Conservation (phyloP, 2,113 vertebrate genomes). For the Oryzias celebensis region DNA sequence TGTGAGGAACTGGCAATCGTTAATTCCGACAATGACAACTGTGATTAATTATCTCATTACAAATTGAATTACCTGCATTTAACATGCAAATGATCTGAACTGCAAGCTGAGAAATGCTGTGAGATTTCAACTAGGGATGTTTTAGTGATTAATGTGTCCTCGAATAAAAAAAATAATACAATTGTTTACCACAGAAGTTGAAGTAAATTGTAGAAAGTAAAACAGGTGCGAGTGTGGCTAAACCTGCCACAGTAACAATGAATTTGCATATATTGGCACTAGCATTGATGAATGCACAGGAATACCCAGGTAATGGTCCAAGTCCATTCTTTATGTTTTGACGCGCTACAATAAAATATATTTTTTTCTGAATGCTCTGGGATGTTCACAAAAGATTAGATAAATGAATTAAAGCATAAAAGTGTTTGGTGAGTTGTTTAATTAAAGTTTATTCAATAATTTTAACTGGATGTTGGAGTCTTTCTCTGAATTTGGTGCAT, state of each 20-base stretch:
- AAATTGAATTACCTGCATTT: conserved; percentile 61
- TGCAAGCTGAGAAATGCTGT: conserved; percentile 51
- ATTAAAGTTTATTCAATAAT: no score
- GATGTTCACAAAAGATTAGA: no score
- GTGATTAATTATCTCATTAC: conserved; percentile 74
- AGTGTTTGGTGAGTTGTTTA: no score
- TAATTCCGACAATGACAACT: conserved; percentile 59
- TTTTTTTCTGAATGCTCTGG: no score
- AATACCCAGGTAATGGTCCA: conserved; percentile 1
- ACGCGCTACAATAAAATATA: no score
- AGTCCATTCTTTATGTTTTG: neutral
- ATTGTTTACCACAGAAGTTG: conserved; percentile 44
- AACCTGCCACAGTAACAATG: conserved; percentile 4
- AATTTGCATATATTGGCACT: conserved; percentile 19
- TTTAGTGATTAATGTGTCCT: conserved; percentile 58
- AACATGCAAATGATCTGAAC: conserved; percentile 61
- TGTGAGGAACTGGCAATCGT: conserved; percentile 55
- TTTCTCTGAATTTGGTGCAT: no score
- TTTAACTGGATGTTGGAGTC: no score
- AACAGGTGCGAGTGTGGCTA: conserved; percentile 31
- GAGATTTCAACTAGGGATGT: conserved; percentile 50
- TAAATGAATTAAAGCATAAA: no score
- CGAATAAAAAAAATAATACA: conserved; percentile 30
- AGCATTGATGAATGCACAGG: conserved; percentile 5
- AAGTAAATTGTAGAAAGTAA: conserved; percentile 24